Evolutionary conservation across 1,140 invertebrate species (phyloP), one percentile per base, ranked within the genome.

Genomic region (Cydia fagiglandana): DNA sequence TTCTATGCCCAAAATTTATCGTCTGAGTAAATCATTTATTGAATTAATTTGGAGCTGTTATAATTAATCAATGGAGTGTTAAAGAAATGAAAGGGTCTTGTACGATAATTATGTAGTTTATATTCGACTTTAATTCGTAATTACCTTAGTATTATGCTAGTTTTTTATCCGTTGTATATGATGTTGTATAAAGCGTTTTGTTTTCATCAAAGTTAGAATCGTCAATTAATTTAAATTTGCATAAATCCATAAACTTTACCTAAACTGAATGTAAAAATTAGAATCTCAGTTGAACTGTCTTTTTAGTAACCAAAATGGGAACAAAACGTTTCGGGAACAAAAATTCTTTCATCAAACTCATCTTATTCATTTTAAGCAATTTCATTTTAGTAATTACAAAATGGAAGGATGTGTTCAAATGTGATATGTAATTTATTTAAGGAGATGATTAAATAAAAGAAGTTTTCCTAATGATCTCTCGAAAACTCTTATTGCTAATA

Each of bases 401-500:
- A 86, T 84, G 81, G 85, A 90, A 86, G 85, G 83, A 90, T 91
- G 89, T 92, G 91, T 92, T 92, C 91, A 92, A 90, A 88, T 92
- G 88, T 92, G 91, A 92, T 92, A 91, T 80, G 90, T 84, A 90
- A 89, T 91, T 89, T 90, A 86, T 90, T 90, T 90, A 92, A 88
- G 89, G 79, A 85, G 74, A 84, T 74, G 81, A 83, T 87, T 86
- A 87, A 90, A 88, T 83, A 86, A 88, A 88, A 80, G 81, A 92
- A 91, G 90, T 92, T 92, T 92, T 92, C 90, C 87, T 86, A 90
- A 92, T 92, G 90, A 92, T 92, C 90, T 92, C 90, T 92, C 81
- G 87, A 79, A 88, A 90, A 88, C 89, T 92, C 91, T 92, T 89
- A 86, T 84, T 89, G 88, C 86, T 85, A 68, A 80, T 79, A 75